A percentile compares a stretch with the other conserved stretches of the same genome.
phyloP scores from a whole-genome alignment of 1,140 invertebrate species.

The Lasaia peninsularis region DNA sequence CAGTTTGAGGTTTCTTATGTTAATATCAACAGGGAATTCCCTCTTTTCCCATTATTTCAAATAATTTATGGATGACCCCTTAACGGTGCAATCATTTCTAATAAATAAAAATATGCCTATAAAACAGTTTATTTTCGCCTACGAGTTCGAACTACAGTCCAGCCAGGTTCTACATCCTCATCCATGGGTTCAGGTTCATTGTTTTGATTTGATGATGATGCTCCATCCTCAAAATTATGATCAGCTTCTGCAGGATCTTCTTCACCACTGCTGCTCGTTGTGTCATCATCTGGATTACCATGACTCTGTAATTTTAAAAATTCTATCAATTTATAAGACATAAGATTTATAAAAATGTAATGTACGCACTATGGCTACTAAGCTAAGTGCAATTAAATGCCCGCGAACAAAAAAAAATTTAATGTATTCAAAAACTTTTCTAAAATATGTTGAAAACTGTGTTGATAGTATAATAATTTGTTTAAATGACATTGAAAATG shows the following conservation, averaged over 20 bases:
- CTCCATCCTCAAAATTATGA: slow-evolving; percentile 23
- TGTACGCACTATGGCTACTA: too few relatives aligned
- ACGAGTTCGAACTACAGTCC: slow-evolving; percentile 78
- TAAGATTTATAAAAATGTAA: not conserved
- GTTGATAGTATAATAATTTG: too few relatives aligned
- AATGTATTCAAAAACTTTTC: too few relatives aligned
- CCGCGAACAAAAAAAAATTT: too few relatives aligned
- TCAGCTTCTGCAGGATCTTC: slow-evolving; percentile 41
- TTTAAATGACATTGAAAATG: too few relatives aligned
- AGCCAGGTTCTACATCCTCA: slow-evolving; percentile 78
- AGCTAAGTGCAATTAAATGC: too few relatives aligned
- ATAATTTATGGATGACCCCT: too few relatives aligned
- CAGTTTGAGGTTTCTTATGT: too few relatives aligned
- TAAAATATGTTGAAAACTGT: too few relatives aligned
- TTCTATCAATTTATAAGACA: not conserved
- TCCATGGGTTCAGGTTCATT: slow-evolving; percentile 59
- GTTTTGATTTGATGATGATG: slow-evolving; percentile 36
- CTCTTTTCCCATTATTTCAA: too few relatives aligned
- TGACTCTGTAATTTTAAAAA: slow-evolving; percentile 44
- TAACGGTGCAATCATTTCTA: not conserved
- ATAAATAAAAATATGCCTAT: slow-evolving; percentile 15
- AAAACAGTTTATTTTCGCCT: slow-evolving; percentile 60
- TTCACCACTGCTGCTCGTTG: slow-evolving; percentile 71
- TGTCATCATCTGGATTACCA: slow-evolving; percentile 70
- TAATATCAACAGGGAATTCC: too few relatives aligned